Conservation (phyloP, 2,888 invertebrate genomes). For the Tryphoninae sp. region DNA sequence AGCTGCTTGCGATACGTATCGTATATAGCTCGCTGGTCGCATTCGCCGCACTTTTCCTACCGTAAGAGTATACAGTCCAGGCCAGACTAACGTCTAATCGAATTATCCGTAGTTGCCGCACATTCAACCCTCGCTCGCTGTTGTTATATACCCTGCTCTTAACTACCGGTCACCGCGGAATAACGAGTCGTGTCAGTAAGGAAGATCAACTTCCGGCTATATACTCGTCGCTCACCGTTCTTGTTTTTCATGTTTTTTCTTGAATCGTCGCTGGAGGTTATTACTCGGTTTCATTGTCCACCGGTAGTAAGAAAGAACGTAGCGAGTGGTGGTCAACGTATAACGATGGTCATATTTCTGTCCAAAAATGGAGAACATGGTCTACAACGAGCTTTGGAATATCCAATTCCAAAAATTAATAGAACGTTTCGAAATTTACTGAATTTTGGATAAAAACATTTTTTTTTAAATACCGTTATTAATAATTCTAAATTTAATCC, state of each 20-base stretch:
- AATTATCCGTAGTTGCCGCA: conserved; percentile 76
- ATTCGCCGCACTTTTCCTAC: conserved; percentile 53
- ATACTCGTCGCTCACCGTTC: conserved; percentile 12
- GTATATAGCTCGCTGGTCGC: conserved; percentile 52
- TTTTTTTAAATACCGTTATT: no score
- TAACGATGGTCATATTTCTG: no score
- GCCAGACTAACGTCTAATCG: conserved; percentile 78
- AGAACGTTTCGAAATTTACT: no score
- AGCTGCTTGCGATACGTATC: conserved; percentile 50
- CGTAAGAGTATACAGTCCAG: conserved; percentile 38
- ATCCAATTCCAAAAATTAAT: no score
- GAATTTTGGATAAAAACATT: no score
- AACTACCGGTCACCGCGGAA: conserved; percentile 58
- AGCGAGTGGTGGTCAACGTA: no score
- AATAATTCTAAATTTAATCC: no score
- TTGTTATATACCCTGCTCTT: conserved; percentile 36
- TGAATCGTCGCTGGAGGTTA: not conserved
- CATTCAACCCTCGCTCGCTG: conserved; percentile 67
- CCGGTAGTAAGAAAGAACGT: no score
- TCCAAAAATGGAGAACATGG: no score
- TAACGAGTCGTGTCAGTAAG: conserved; percentile 49
- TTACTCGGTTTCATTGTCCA: not conserved
- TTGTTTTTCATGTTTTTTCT: conserved; percentile 9
- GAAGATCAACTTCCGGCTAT: conserved; percentile 38
- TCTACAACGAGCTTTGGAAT: no score